A percentile compares a stretch with the other conserved stretches of the same genome.
Evolutionary conservation across 2,888 invertebrate genomes (phyloP).

Genomic region (Pocota personata): DNA sequence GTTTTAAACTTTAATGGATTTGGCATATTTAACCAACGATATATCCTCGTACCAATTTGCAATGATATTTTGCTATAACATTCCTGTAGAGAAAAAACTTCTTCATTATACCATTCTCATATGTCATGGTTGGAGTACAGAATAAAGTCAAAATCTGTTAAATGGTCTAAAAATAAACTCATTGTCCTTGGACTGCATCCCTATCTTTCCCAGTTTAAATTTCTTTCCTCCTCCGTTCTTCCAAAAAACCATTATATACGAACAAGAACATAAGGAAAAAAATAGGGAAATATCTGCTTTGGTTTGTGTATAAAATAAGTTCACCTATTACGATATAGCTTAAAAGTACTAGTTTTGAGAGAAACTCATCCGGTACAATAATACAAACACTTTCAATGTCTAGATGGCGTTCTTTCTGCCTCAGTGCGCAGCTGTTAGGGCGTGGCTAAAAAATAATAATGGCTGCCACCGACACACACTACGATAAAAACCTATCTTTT

Average conservation of each 20-base stretch:
- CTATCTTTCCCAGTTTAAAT: background rate
- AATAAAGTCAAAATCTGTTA: background rate
- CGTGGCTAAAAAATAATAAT: slow-evolving; percentile 73
- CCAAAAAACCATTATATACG: background rate
- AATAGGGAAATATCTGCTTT: background rate
- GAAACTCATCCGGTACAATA: background rate
- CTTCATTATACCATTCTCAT: no score
- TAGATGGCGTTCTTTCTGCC: slow-evolving; percentile 17
- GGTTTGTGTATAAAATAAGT: slow-evolving; percentile 25
- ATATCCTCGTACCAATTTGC: no score
- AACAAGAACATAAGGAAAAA: no score
- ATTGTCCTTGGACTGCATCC: background rate
- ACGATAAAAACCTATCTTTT: background rate
- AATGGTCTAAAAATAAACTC: background rate
- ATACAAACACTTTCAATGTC: background rate
- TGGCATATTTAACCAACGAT: no score
- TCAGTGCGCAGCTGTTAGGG: slow-evolving; percentile 39
- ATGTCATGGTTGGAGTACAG: background rate
- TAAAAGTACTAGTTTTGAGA: background rate
- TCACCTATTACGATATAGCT: slow-evolving; percentile 16
- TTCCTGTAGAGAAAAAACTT: no score
- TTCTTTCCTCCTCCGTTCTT: background rate
- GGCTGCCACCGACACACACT: slow-evolving; percentile 63
- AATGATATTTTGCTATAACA: background rate
- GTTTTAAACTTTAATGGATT: no score